Conservation (phyloP, 2,888 invertebrate genomes). For the Desoria tigrina region DNA sequence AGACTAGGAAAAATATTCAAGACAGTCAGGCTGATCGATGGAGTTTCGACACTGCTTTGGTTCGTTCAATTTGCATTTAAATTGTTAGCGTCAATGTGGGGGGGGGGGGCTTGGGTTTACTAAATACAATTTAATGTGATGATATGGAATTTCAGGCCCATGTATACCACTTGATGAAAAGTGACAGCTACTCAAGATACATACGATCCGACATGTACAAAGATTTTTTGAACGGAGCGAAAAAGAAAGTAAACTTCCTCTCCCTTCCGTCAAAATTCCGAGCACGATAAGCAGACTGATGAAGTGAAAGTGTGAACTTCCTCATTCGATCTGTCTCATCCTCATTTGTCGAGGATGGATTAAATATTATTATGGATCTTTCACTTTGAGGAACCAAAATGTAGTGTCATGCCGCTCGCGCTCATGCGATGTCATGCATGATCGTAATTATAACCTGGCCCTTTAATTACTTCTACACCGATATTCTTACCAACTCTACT, state of each 20-base stretch:
- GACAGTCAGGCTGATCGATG: conserved; percentile 75
- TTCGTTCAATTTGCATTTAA: conserved; percentile 58
- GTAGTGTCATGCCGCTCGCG: too few species aligned
- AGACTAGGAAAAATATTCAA: conserved; percentile 77
- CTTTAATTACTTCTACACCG: too few species aligned
- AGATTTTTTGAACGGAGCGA: conserved; percentile 90
- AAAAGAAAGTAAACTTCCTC: conserved; percentile 78
- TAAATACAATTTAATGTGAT: background rate
- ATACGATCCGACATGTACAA: conserved; percentile 98
- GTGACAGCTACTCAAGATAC: conserved; percentile 97
- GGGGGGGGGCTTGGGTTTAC: background rate
- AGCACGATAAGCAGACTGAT: conserved; percentile 36
- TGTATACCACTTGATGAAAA: conserved; percentile 98
- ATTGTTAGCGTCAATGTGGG: background rate
- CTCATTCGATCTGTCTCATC: too few species aligned
- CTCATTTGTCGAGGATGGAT: too few species aligned
- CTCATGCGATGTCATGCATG: too few species aligned
- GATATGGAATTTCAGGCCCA: conserved; percentile 71
- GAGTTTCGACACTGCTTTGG: conserved; percentile 96
- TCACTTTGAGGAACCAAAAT: too few species aligned
- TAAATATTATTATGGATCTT: too few species aligned
- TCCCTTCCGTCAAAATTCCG: conserved; percentile 53
- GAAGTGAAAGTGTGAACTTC: background rate
- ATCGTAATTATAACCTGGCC: too few species aligned
- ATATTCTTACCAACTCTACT: too few species aligned